These are phyloP conservation scores for Vespertilio murinus DNA, from an alignment of 2,797 vertebrate species.

Conservation along the genomic window DNA sequence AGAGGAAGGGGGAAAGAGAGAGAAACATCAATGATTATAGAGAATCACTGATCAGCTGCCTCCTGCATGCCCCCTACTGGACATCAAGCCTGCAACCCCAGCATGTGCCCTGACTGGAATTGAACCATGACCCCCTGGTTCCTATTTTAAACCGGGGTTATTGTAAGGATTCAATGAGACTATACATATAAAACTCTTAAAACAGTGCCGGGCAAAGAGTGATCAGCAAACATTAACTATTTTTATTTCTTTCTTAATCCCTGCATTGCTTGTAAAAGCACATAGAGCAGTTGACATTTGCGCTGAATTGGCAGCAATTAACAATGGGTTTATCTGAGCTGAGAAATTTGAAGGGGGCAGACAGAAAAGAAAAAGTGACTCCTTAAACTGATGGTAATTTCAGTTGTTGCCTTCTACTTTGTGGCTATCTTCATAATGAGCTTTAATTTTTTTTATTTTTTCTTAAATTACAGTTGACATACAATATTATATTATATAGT, in stretches of 20 bases:
- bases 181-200: neutral
- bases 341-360: neutral
- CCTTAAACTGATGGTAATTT: conserved; percentile 19
- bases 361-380: conserved; percentile 1
- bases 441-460: neutral
- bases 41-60: no score
- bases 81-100: no score
- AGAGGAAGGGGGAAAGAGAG: no score
- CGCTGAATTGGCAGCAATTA: neutral
- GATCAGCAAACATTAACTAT: neutral
- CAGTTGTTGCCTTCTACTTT: neutral
- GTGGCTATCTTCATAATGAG: neutral
- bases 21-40: no score
- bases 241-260: conserved; percentile 16
- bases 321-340: neutral
- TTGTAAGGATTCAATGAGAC: neutral
- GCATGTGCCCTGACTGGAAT: no score
- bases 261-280: neutral
- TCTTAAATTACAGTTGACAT: neutral
- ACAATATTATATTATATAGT: neutral
- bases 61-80: no score
- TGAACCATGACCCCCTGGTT: no score
- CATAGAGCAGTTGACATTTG: neutral
- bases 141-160: neutral
- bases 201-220: neutral